These are phyloP conservation scores for Parauchenoglanis ngamensis DNA, from an alignment of 2,797 vertebrate genomes.

Conservation along the genomic window DNA sequence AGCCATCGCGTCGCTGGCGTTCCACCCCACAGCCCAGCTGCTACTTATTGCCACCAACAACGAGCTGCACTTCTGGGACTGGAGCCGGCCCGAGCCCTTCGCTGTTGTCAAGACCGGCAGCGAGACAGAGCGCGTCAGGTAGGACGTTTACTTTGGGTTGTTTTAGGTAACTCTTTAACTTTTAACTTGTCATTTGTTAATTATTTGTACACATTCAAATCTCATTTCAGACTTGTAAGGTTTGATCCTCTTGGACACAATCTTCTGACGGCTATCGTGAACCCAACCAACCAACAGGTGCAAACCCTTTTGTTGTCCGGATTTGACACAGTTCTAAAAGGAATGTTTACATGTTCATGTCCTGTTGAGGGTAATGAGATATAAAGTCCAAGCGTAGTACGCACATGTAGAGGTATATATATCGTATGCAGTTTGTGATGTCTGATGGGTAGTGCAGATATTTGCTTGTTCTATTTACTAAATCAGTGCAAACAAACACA, in stretches of 20 bases:
- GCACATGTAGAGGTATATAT: not conserved
- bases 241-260: conserved; percentile 98
- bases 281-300: conserved; percentile 98
- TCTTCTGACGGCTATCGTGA: conserved; percentile 96
- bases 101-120: conserved; percentile 96
- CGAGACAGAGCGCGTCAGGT: conserved; percentile 96
- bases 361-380: not conserved
- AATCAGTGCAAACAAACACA: not conserved
- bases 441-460: not conserved
- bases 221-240: conserved; percentile 87
- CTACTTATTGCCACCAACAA: conserved; percentile 96
- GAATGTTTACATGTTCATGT: not conserved
- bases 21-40: conserved; percentile 98
- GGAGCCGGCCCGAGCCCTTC: conserved; percentile 97
- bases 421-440: not conserved
- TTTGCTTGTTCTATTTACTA: not conserved
- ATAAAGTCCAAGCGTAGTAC: not conserved
- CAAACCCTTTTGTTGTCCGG: conserved; percentile 46
- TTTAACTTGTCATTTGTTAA: not conserved
- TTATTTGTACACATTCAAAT: conserved; percentile 4
- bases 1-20: conserved; percentile 94
- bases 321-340: not conserved
- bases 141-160: not conserved
- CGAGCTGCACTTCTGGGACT: conserved; percentile 99
- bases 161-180: not conserved